Evolutionary conservation across 2,113 vertebrate species (phyloP).

Genomic region (Cyanoramphus novaezelandiae): DNA sequence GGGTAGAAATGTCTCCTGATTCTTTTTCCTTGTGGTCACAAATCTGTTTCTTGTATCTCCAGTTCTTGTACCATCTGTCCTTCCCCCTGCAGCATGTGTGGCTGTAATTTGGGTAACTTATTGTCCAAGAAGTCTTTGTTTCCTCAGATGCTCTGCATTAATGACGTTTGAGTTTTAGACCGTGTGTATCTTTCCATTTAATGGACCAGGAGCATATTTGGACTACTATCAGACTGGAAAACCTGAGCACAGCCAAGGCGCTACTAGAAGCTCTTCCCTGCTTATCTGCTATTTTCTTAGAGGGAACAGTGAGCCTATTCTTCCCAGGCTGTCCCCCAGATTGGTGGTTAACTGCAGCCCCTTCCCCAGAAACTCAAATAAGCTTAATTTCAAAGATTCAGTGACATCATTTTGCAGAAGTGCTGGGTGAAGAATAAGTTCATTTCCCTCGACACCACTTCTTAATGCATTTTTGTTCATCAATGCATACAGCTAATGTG

Average conservation of each 20-base stretch:
- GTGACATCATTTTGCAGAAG: constrained; percentile 45
- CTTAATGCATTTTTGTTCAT: constrained; percentile 68
- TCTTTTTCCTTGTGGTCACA: constrained; percentile 68
- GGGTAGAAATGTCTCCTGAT: constrained; percentile 53
- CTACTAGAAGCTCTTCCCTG: not conserved
- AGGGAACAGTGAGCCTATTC: not conserved
- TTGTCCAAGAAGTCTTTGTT: constrained; percentile 68
- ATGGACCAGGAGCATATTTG: not conserved
- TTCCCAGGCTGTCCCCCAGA: not conserved
- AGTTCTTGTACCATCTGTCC: constrained; percentile 68
- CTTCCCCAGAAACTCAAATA: constrained; percentile 3
- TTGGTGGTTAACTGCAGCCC: not conserved
- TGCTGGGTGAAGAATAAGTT: constrained; percentile 54
- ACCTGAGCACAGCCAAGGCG: not conserved
- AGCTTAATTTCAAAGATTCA: constrained; percentile 1
- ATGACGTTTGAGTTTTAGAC: not conserved
- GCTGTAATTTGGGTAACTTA: constrained; percentile 65
- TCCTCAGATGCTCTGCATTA: constrained; percentile 30
- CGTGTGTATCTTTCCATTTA: not conserved
- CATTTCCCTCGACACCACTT: constrained; percentile 31
- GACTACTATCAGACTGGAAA: constrained; percentile 1
- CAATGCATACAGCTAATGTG: constrained; percentile 51
- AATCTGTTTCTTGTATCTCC: constrained; percentile 65
- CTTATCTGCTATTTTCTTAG: not conserved
- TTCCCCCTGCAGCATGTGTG: constrained; percentile 59